These are phyloP conservation scores for Prietella phreatophila DNA, from an alignment of 2,113 vertebrate species.

Conservation along the genomic window DNA sequence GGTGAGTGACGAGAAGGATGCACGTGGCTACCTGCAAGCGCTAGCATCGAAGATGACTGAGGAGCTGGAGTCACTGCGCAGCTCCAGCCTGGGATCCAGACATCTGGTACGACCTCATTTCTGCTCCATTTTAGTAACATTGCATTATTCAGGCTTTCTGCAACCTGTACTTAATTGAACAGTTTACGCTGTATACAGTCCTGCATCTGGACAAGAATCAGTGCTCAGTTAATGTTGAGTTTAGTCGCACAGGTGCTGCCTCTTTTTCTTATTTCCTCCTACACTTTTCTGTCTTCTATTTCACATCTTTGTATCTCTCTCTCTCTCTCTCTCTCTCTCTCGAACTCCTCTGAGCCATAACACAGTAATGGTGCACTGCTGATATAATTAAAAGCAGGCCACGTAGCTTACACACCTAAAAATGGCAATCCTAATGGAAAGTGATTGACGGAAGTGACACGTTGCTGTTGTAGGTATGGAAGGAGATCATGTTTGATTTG, in stretches of 20 bases:
- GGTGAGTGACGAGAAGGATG: conserved; percentile 98
- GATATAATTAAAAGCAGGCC: conserved; percentile 43
- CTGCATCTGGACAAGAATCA: neutral
- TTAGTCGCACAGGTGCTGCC: neutral
- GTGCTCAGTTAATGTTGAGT: neutral
- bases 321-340: neutral
- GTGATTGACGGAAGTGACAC: conserved; percentile 42
- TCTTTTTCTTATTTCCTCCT: neutral
- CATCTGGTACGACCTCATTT: conserved; percentile 77
- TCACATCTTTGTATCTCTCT: neutral
- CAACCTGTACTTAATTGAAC: neutral
- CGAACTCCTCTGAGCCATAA: conserved; percentile 45
- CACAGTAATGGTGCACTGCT: conserved; percentile 36
- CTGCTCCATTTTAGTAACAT: neutral
- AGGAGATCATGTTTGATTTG: conserved; percentile 40
- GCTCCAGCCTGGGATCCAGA: conserved; percentile 85
- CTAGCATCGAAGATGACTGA: conserved; percentile 97
- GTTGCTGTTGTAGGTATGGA: conserved; percentile 36
- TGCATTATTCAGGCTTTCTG: neutral
- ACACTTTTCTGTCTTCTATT: neutral
- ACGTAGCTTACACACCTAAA: conserved; percentile 30
- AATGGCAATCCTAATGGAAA: conserved; percentile 52
- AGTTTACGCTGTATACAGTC: neutral
- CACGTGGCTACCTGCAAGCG: conserved; percentile 93
- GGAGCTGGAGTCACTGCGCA: conserved; percentile 88